Evolutionary conservation across 2,888 invertebrate genomes (phyloP), one percentile per base, ranked within the genome.

Genomic region (Paralinhomoeus sp.): DNA sequence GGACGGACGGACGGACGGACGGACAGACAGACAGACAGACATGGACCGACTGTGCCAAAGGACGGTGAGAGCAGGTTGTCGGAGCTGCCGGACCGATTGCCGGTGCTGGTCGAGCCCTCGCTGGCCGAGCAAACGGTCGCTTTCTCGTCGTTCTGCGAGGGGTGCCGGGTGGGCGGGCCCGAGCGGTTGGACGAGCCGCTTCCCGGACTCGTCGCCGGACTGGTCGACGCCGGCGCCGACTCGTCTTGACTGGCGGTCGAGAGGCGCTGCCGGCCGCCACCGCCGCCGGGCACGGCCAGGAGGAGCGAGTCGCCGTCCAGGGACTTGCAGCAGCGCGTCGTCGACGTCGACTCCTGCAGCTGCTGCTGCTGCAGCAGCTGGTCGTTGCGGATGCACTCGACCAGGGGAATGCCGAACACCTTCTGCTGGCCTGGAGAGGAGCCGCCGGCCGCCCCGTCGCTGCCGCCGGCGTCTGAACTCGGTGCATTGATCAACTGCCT

Each of bases 381-480:
- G 64, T 84, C 84, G 54, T 80, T 78, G 58, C 78, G 77, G 54
- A 85, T 73, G 61, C 84, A 84, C 60, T 79, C 79, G 43, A 75
- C 71, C 51, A 87, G 66, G 1, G 83, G 76, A 51, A 83, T 75
- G 12, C 84, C 84, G 58, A 87, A 87, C 45, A 82, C 78, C 53
- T 77, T 69, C 20, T 44, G 38, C 27, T 20, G 17, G 22, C 21
- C n/a, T n/a, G n/a, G n/a, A n/a, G n/a, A n/a, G 12, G 17, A 9
- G 7, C 38, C 12, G 38, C 38, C 23, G 5, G 22, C 15, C 23
- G 21, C 21, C 24, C 7, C 7, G 17, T 12, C 7, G 36, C 15
- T 12, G n/a, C n/a, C n/a, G n/a, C n/a, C n/a, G n/a, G n/a, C n/a
- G n/a, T n/a, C n/a, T n/a, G n/a, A n/a, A n/a, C n/a, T n/a, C n/a